Conservation (phyloP, 2,113 vertebrate genomes). For the Vulpes ferrilata region DNA sequence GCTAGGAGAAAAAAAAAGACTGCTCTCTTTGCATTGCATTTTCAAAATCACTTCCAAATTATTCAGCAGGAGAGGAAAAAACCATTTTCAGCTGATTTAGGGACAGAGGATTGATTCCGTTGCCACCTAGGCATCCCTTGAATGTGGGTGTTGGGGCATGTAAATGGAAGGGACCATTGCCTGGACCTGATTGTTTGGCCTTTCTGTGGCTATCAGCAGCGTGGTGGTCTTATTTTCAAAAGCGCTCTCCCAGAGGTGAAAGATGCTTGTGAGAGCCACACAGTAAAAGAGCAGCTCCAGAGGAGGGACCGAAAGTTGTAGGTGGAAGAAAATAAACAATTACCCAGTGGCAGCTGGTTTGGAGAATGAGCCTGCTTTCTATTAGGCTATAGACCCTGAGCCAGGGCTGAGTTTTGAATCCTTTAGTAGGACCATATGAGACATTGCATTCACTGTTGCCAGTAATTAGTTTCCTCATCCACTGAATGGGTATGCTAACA, state of each 20-base stretch:
- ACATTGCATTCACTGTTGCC: not conserved
- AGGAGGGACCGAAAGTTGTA: not conserved
- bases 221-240: not conserved
- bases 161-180: not conserved
- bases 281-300: not conserved
- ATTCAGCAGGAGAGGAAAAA: slow-evolving; percentile 77
- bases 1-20: not conserved
- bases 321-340: not conserved
- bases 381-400: not conserved
- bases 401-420: not conserved
- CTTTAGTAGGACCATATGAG: not conserved
- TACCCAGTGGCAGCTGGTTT: not conserved
- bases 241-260: not conserved
- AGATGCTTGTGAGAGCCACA: not conserved
- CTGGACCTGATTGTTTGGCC: no score
- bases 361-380: not conserved
- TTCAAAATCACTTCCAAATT: slow-evolving; percentile 75
- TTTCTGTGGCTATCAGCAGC: not conserved
- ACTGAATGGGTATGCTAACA: not conserved
- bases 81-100: slow-evolving; percentile 78
- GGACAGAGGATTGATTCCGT: slow-evolving; percentile 58
- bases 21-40: slow-evolving; percentile 5
- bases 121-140: slow-evolving; percentile 71
- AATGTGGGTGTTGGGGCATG: not conserved
- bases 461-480: not conserved